phyloP scores from a whole-genome alignment of 2,888 invertebrate species.

The Ferdinandea cuprea region DNA sequence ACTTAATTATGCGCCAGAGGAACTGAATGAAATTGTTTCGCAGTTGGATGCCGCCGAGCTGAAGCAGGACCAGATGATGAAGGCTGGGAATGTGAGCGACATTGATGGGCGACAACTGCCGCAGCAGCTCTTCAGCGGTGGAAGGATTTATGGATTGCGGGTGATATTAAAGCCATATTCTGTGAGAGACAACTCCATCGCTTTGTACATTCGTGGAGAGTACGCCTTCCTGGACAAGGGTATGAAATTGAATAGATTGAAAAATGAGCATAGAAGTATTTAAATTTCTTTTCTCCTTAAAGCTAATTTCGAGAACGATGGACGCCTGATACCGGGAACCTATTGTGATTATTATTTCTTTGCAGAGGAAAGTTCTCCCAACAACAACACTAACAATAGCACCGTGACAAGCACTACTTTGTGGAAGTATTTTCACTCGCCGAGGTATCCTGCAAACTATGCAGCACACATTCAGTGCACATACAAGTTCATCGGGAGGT shows the following conservation, averaged over 20 bases:
- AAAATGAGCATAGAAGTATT: constrained; percentile 43
- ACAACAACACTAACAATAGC: too few relatives aligned
- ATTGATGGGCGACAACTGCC: constrained; percentile 22
- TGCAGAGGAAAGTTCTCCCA: constrained; percentile 84
- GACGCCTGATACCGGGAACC: constrained; percentile 89
- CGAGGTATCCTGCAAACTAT: constrained; percentile 97
- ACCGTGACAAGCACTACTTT: constrained; percentile 85
- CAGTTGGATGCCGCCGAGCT: constrained; percentile 45
- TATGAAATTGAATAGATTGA: constrained; percentile 24
- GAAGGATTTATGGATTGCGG: constrained; percentile 73
- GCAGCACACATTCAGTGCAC: constrained; percentile 95
- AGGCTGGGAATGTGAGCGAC: constrained; percentile 35
- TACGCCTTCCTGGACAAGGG: constrained; percentile 64
- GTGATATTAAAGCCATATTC: constrained; percentile 66
- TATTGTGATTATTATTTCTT: constrained; percentile 94
- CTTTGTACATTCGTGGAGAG: constrained; percentile 60
- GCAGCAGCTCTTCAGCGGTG: constrained; percentile 63
- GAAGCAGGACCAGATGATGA: background rate
- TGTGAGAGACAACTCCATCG: constrained; percentile 46
- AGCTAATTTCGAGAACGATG: constrained; percentile 93
- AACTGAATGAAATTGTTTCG: constrained; percentile 65
- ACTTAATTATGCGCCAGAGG: constrained; percentile 72
- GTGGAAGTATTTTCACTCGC: constrained; percentile 94
- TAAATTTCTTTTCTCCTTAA: constrained; percentile 76
- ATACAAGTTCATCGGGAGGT: constrained; percentile 95